These are phyloP conservation scores for Felis chaus DNA, from an alignment of 2,113 vertebrate species.

Conservation along the genomic window DNA sequence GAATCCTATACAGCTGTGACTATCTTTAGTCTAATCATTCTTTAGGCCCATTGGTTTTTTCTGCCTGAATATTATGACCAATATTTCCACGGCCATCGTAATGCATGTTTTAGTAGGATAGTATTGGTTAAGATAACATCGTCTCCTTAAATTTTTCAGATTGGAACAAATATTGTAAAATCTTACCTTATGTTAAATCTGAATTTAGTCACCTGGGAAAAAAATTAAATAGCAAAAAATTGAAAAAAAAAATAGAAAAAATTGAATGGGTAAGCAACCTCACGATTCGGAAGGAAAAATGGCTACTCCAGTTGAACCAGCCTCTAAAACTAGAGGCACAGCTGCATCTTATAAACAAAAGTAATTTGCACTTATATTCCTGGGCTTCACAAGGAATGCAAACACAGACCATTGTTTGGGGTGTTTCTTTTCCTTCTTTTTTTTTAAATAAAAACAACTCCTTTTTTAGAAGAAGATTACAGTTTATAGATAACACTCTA, in stretches of 20 bases:
- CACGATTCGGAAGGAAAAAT: background rate
- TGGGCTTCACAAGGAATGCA: background rate
- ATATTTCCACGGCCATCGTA: background rate
- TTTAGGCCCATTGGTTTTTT: background rate
- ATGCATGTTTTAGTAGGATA: background rate
- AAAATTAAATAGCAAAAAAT: background rate
- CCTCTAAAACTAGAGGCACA: background rate
- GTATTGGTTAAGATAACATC: background rate
- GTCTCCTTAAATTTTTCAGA: background rate
- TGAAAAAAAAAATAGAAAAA: too few relatives aligned
- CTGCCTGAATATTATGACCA: background rate
- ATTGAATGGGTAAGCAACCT: background rate
- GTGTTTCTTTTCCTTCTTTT: background rate
- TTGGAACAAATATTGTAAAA: background rate
- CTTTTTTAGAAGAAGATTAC: background rate
- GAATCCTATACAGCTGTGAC: background rate
- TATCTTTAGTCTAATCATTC: background rate
- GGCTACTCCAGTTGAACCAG: background rate
- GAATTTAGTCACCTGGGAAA: background rate
- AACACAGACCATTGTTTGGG: background rate
- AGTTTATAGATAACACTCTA: background rate
- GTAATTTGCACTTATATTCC: background rate
- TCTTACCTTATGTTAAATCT: background rate
- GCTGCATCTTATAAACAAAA: conserved; percentile 18
- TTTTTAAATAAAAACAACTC: conserved; percentile 6